These are phyloP conservation scores for Hormiphora californensis DNA, from an alignment of 37 sponge, comb jelly and placozoan genomes.

Conservation along the genomic window DNA sequence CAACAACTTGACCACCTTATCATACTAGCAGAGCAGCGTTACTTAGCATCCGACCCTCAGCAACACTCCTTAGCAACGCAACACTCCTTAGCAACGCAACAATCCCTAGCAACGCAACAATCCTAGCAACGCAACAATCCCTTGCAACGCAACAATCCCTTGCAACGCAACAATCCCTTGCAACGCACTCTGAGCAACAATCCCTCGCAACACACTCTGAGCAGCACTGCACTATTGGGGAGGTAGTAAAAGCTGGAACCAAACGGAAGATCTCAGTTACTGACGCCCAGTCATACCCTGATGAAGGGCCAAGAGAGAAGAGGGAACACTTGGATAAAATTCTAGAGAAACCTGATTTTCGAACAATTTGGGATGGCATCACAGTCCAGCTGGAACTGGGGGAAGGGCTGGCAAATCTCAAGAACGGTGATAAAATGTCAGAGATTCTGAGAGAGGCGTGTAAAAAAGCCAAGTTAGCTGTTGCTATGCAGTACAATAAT, in stretches of 20 bases:
- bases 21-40: neutral
- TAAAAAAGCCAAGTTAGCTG: neutral
- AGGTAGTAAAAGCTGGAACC: neutral
- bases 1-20: conserved; percentile 4
- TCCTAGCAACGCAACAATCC: too few relatives aligned
- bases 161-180: too few relatives aligned
- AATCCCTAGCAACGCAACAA: too few relatives aligned
- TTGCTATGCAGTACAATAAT: neutral
- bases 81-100: too few relatives aligned
- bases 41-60: too few relatives aligned
- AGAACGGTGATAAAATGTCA: neutral
- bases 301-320: neutral
- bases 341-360: neutral
- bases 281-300: neutral
- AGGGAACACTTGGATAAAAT: conserved; percentile 32
- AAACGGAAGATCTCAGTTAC: neutral
- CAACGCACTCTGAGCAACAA: too few relatives aligned
- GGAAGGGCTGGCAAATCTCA: neutral
- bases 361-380: neutral
- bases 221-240: too few relatives aligned
- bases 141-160: too few relatives aligned
- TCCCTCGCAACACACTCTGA: too few relatives aligned
- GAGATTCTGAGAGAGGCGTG: neutral
- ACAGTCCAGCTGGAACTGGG: neutral
- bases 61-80: too few relatives aligned